phyloP scores from a whole-genome alignment of 64 coral and sea anemone species.

The Anthopleura sola region DNA sequence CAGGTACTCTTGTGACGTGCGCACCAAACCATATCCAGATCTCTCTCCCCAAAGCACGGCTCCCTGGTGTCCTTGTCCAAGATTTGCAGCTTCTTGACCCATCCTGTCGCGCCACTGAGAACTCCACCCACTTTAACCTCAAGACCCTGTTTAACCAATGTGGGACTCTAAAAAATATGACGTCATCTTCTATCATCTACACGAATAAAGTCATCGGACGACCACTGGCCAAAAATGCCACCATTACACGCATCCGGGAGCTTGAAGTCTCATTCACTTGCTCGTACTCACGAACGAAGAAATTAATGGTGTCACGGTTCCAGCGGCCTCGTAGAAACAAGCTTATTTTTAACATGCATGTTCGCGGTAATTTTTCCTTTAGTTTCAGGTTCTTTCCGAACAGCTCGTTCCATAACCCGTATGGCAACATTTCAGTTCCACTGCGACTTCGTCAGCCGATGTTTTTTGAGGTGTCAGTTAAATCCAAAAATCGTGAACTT shows the following conservation, averaged over 20 bases:
- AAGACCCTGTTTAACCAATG: slow-evolving; percentile 25
- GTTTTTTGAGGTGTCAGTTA: slow-evolving; percentile 32
- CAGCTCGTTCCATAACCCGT: background rate
- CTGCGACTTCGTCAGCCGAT: slow-evolving; percentile 14
- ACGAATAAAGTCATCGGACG: slow-evolving; percentile 40
- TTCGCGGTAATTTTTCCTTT: too few relatives aligned
- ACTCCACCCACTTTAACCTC: slow-evolving; percentile 40
- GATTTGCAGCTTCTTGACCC: slow-evolving; percentile 37
- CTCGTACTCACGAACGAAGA: slow-evolving; percentile 10
- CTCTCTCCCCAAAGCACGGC: slow-evolving; percentile 35
- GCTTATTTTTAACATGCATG: too few relatives aligned
- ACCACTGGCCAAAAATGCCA: background rate
- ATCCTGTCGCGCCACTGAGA: slow-evolving; percentile 32
- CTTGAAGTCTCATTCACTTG: slow-evolving; percentile 42
- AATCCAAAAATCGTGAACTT: background rate
- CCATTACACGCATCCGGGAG: slow-evolving; percentile 14
- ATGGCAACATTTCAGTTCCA: slow-evolving; percentile 22
- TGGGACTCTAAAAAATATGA: slow-evolving; percentile 15
- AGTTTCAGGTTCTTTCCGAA: too few relatives aligned
- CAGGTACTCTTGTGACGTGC: slow-evolving; percentile 14
- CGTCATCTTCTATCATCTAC: slow-evolving; percentile 27
- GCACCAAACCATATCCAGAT: slow-evolving; percentile 23
- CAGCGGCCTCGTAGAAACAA: too few relatives aligned
- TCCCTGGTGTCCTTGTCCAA: slow-evolving; percentile 2
- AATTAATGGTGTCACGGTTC: too few relatives aligned